These are phyloP conservation scores for Babylonia areolata DNA, from an alignment of 1,140 invertebrate genomes.

Conservation along the genomic window DNA sequence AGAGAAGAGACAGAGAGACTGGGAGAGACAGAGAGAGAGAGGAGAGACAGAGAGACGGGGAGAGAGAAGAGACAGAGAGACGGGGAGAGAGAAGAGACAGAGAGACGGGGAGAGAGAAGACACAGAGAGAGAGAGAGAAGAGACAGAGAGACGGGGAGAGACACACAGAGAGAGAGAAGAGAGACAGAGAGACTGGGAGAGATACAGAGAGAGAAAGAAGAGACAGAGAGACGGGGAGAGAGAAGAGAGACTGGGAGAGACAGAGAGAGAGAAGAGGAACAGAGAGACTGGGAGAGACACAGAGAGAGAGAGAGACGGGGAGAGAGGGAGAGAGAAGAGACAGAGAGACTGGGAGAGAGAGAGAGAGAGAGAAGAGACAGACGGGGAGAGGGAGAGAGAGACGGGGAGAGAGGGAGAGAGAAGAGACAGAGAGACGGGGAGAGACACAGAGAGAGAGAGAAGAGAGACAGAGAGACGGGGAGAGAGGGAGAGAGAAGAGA, in stretches of 20 bases:
- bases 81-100: neutral
- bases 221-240: slow-evolving; percentile 11
- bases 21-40: no score
- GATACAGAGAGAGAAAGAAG: no score
- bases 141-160: neutral
- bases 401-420: neutral
- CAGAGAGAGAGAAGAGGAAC: neutral
- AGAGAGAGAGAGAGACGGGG: neutral
- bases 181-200: neutral
- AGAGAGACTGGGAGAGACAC: neutral
- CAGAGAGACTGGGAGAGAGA: no score
- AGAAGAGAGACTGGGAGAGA: slow-evolving; percentile 9
- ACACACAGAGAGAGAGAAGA: neutral
- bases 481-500: neutral
- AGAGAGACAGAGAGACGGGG: neutral
- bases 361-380: no score
- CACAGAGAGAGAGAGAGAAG: slow-evolving; percentile 13
- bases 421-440: neutral
- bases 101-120: no score
- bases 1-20: no score
- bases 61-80: no score
- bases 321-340: no score
- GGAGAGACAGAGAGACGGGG: no score
- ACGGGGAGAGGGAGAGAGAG: no score
- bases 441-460: no score